Base-by-base conservation (phyloP, 2,888 invertebrate genomes). In the Oegoconia quadripuncta region DNA sequence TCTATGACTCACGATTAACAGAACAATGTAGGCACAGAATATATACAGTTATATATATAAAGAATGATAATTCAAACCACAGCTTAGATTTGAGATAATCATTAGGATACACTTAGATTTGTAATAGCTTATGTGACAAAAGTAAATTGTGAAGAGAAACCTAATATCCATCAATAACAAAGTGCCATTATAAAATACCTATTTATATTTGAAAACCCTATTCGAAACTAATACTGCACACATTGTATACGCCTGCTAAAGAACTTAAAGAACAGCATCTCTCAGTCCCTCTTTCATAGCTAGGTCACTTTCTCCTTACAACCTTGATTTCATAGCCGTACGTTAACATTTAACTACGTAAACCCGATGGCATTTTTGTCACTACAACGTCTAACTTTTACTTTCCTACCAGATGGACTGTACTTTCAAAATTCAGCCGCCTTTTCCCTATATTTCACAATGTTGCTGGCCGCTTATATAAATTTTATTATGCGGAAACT, bases 251-350 rank as follows among this genome's bases (percentile, higher is more conserved):
- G 53, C 53, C 53, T 53, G 12, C n/a, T n/a, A 9, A 4, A 11
- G 11, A 9, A 11, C 2, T 12, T n/a, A 57, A 42, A 44, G 53
- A 56, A 42, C 52, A 50, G 44, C 55, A 61, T 56, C 66, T 66
- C 60, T 40, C 42, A 41, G 45, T 51, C 50, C 53, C 52, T 44
- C 60, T 49, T 55, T 57, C 64, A 48, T 51, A 64, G 67, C 73
- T 77, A 66, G 79, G 82, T 70, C 81, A 86, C 84, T 86, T 84
- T 84, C 84, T 81, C 83, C 62, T 55, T 48, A 64, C 81, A 80
- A 77, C 84, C 84, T 84, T 84, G 84, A 84, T 86, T 83, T 82
- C 80, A 80, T 79, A 65, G 46, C 50, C 48, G 69, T 69, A 71
- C 79, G 71, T 71, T 71, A 73, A 69, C 77, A 69, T 64, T 41